These are phyloP conservation scores for Proteles cristata DNA, from an alignment of 2,113 vertebrate genomes.

Conservation along the genomic window DNA sequence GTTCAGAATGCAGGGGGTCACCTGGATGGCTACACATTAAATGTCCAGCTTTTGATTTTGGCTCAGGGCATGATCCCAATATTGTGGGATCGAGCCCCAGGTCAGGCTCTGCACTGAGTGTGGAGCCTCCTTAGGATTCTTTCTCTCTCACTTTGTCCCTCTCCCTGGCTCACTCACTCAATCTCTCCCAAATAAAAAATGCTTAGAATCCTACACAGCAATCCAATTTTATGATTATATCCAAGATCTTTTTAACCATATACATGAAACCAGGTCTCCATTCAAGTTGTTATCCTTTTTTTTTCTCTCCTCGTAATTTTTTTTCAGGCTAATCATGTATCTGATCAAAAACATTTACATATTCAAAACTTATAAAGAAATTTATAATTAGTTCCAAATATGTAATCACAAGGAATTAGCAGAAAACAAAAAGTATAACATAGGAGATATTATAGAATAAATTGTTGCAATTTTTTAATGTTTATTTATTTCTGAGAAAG, in stretches of 20 bases:
- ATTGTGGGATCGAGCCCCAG: too few species aligned
- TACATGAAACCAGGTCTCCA: not conserved
- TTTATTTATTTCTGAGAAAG: too few species aligned
- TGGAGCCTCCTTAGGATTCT: too few species aligned
- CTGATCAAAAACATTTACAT: not conserved
- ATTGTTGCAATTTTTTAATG: not conserved
- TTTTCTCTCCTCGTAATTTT: not conserved
- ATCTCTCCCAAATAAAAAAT: not conserved
- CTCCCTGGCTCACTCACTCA: too few species aligned
- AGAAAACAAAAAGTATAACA: not conserved
- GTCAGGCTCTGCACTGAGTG: too few species aligned
- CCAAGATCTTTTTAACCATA: not conserved
- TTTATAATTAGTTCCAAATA: conserved; percentile 5
- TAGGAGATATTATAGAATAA: not conserved
- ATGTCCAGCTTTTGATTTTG: too few species aligned
- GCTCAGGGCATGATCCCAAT: too few species aligned
- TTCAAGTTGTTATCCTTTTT: not conserved
- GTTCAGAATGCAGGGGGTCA: not conserved
- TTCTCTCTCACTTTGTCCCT: too few species aligned
- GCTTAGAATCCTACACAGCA: not conserved
- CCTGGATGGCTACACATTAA: too few species aligned
- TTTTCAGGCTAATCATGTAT: not conserved
- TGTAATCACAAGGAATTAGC: not conserved
- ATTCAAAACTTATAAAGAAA: not conserved
- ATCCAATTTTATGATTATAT: not conserved